Evolutionary conservation across 2,888 invertebrate species (phyloP), one percentile per base, ranked within the genome.

Genomic region (Drosophila tanythrix): DNA sequence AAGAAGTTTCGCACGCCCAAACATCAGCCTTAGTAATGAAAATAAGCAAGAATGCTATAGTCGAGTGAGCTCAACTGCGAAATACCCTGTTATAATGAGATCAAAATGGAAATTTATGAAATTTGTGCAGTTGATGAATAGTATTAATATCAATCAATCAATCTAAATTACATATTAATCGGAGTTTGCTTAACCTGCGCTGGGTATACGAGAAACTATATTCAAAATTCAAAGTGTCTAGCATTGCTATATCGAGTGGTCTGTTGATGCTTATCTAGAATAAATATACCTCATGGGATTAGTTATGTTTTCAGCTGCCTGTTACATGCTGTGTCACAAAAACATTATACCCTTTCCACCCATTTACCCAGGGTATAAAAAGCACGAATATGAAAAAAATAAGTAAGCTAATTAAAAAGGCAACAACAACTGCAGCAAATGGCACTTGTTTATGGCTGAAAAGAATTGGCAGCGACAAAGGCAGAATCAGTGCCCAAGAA

Each of bases 391-490:
- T 70, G 70, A 65, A 65, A 63, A 48, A 29, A 63, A 58, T 67
- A 33, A 60, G 53, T 65, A 63, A 67, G 64, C 85, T 74, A 88
- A 76, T 85, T 79, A 82, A 79, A 84, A 76, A 53, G 18, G 25
- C 48, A 55, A 52, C 53, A 59, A 15, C 21, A 71, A 71, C 61
- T 73, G 58, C 71, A 67, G 81, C 65, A 84, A 85, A 82, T 83
- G 79, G 65, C 85, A 84, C 88, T 83, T 87, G 88, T 74, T 73
- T 62, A 48, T 64, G 55, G 70, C 66, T 48, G 11, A 27, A 68
- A 68, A 64, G 50, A 59, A 66, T 53, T 68, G 36, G 76, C 61
- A 31, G 29, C 29, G 1, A 27, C 31, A 25, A 52, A 60, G 60
- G 55, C 72, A 72, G 71, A 70, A 73, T 63, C 38, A 67, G 43